Conservation (phyloP, 2,888 invertebrate species). For the Altica lythri region DNA sequence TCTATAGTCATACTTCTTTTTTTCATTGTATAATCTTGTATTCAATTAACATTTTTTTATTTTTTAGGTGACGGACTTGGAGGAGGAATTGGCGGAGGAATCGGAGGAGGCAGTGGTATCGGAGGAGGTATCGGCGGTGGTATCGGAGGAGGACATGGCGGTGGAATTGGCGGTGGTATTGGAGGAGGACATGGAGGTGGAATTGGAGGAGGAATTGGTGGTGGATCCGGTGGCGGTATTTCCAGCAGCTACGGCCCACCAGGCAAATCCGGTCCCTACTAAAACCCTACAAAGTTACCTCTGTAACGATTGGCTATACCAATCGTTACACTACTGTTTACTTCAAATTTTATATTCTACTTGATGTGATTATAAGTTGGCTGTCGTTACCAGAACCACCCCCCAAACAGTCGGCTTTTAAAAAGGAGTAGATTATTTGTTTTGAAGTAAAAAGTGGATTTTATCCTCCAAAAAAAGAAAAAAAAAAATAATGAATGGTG, state of each 20-base stretch:
- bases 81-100: constrained; percentile 54
- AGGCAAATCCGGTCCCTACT: constrained; percentile 58
- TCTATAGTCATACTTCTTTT: no score
- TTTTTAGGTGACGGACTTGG: constrained; percentile 53
- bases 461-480: constrained; percentile 22
- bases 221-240: constrained; percentile 49
- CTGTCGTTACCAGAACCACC: constrained; percentile 2
- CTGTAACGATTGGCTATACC: constrained; percentile 20
- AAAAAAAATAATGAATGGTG: constrained; percentile 35
- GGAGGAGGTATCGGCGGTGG: constrained; percentile 45
- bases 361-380: neutral
- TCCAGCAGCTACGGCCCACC: constrained; percentile 57
- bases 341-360: neutral
- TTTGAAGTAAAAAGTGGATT: constrained; percentile 10
- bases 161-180: constrained; percentile 47
- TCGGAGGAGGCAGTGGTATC: constrained; percentile 44
- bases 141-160: constrained; percentile 47
- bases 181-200: constrained; percentile 41
- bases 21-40: neutral
- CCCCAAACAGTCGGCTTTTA: neutral
- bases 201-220: constrained; percentile 46
- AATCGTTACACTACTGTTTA: constrained; percentile 14
- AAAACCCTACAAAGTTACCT: constrained; percentile 41
- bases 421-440: neutral
- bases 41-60: neutral